Conservation (phyloP, 2,888 invertebrate species). For the Drosophila vallismaia region DNA sequence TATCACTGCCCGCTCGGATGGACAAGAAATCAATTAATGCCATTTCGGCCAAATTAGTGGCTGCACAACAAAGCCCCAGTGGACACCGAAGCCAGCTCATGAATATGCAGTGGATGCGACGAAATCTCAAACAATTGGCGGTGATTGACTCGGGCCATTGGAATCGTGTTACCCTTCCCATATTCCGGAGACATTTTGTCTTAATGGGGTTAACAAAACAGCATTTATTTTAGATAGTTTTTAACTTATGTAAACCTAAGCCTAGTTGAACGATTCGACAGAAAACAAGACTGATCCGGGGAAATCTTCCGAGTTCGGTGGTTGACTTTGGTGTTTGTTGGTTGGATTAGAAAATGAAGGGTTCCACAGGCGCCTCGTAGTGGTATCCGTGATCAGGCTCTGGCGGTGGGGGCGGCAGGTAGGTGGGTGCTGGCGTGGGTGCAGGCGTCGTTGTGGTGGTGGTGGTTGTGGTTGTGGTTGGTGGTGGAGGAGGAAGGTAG, state of each 20-base stretch:
- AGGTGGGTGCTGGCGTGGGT: slow-evolving; percentile 67
- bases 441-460: slow-evolving; percentile 61
- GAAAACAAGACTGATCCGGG: slow-evolving; percentile 31
- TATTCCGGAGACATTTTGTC: slow-evolving; percentile 25
- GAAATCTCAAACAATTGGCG: slow-evolving; percentile 62
- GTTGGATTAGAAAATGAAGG: slow-evolving; percentile 58
- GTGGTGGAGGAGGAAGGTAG: slow-evolving; percentile 60
- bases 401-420: slow-evolving; percentile 57
- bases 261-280: slow-evolving; percentile 25
- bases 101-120: slow-evolving; percentile 60
- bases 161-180: slow-evolving; percentile 12
- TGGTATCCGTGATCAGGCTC: slow-evolving; percentile 62
- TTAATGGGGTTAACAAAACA: slow-evolving; percentile 62
- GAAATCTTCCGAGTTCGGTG: slow-evolving; percentile 27
- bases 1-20: slow-evolving; percentile 17
- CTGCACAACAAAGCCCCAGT: slow-evolving; percentile 25
- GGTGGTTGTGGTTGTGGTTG: slow-evolving; percentile 51
- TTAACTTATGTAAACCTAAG: slow-evolving; percentile 55
- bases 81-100: slow-evolving; percentile 44
- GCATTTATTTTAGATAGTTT: slow-evolving; percentile 61
- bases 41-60: slow-evolving; percentile 56
- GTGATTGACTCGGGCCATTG: slow-evolving; percentile 55
- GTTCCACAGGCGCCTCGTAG: slow-evolving; percentile 62
- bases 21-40: slow-evolving; percentile 53
- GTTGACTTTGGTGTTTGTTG: slow-evolving; percentile 5